Percentiles rank a stretch among this genome's conserved stretches.
phyloP scores from a whole-genome alignment of 2,888 invertebrate genomes.

The Zootermopsis nevadensis region DNA sequence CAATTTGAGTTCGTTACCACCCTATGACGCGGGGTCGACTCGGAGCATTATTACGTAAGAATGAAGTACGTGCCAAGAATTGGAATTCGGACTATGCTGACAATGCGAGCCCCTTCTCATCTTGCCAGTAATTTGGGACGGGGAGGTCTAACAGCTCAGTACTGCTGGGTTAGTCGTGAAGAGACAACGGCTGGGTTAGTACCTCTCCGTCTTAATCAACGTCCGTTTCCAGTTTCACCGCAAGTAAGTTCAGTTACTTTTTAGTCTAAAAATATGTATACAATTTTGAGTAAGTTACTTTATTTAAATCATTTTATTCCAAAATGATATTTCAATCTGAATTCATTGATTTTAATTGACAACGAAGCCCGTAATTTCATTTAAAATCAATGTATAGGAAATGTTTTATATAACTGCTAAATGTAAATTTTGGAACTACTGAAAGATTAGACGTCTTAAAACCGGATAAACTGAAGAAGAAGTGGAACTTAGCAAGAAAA shows the following conservation, averaged over 20 bases:
- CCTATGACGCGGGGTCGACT: not conserved
- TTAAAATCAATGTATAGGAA: too few species aligned
- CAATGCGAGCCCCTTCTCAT: constrained; percentile 3
- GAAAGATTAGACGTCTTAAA: too few species aligned
- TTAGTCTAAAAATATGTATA: too few species aligned
- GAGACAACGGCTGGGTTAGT: constrained; percentile 4
- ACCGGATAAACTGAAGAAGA: too few species aligned
- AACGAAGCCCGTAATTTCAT: too few species aligned
- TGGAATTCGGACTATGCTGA: constrained; percentile 37
- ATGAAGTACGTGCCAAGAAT: constrained; percentile 27
- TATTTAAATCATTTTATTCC: not conserved
- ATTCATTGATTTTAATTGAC: too few species aligned
- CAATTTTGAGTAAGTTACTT: not conserved
- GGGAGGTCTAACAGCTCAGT: not conserved
- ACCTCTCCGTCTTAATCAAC: not conserved
- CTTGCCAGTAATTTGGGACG: constrained; percentile 9
- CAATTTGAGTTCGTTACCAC: constrained; percentile 35
- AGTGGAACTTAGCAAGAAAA: too few species aligned
- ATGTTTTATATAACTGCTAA: too few species aligned
- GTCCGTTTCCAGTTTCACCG: not conserved
- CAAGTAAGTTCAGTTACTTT: not conserved
- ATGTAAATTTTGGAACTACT: too few species aligned
- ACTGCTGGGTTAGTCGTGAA: constrained; percentile 6
- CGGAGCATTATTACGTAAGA: constrained; percentile 24
- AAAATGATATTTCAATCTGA: too few species aligned